phyloP scores from a whole-genome alignment of 2,888 invertebrate species.

The Cerceris ruficornis region DNA sequence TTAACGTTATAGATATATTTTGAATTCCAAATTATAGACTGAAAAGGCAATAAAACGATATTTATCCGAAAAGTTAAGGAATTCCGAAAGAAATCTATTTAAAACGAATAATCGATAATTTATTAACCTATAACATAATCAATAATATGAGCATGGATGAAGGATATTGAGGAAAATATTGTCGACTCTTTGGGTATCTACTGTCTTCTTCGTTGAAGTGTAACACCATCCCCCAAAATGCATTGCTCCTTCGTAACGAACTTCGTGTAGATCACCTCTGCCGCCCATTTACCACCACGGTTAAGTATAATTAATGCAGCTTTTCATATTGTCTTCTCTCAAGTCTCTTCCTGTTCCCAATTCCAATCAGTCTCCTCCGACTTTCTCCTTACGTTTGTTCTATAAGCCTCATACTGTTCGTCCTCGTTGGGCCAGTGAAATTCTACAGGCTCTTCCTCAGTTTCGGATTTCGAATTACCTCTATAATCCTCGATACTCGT shows the following conservation, averaged over 20 bases:
- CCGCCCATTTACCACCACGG: slow-evolving; percentile 28
- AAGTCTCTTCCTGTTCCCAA: slow-evolving; percentile 73
- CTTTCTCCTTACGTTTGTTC: slow-evolving; percentile 54
- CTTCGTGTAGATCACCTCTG: background rate
- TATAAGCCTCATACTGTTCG: slow-evolving; percentile 59
- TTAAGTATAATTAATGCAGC: slow-evolving; percentile 26
- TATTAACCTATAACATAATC: slow-evolving; percentile 37
- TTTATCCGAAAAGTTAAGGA: background rate
- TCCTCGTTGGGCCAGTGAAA: slow-evolving; percentile 70
- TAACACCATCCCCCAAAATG: slow-evolving; percentile 14
- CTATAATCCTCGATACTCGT: slow-evolving; percentile 53
- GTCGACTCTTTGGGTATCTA: slow-evolving; percentile 17
- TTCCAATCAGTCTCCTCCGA: slow-evolving; percentile 70
- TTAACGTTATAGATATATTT: no score
- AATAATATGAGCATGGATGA: slow-evolving; percentile 37
- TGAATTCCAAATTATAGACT: no score
- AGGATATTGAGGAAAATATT: background rate
- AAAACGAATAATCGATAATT: slow-evolving; percentile 35
- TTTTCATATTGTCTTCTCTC: slow-evolving; percentile 47
- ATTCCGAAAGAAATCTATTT: background rate
- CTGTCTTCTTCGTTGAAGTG: background rate
- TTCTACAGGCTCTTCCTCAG: slow-evolving; percentile 55
- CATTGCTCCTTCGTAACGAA: slow-evolving; percentile 7
- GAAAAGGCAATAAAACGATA: background rate
- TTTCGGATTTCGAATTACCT: slow-evolving; percentile 53